phyloP scores from a whole-genome alignment of 2,113 vertebrate genomes.

The Ceuthmochares aereus region DNA sequence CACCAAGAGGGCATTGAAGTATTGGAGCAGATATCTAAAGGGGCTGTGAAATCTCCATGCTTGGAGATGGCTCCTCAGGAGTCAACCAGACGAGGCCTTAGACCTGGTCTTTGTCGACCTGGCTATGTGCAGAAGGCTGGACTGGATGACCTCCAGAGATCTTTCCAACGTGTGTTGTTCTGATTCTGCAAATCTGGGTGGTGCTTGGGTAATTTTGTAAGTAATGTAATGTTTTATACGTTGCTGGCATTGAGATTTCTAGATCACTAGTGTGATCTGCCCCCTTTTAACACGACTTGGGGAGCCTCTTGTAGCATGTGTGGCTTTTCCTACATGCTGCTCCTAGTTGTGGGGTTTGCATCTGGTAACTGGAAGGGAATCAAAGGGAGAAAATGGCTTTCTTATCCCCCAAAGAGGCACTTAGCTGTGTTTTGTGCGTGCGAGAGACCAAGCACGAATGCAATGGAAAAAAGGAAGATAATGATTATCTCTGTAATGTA shows the following conservation, averaged over 20 bases:
- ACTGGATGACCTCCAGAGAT: not conserved
- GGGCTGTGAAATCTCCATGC: not conserved
- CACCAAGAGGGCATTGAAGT: not conserved
- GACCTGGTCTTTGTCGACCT: not conserved
- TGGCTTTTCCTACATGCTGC: not conserved
- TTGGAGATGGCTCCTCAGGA: not conserved
- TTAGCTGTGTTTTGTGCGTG: not conserved
- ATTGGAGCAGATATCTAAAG: not conserved
- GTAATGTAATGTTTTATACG: not conserved
- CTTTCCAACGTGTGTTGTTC: not conserved
- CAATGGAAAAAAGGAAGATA: not conserved
- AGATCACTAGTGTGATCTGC: not conserved
- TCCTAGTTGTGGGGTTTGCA: not conserved
- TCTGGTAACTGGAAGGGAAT: not conserved
- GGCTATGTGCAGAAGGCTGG: not conserved
- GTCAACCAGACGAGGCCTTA: not conserved
- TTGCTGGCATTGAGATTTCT: not conserved
- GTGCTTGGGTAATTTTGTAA: not conserved
- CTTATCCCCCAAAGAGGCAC: not conserved
- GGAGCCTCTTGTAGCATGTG: fast-evolving
- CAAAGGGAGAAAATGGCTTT: not conserved
- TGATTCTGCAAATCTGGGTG: not conserved
- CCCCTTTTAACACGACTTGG: fast-evolving
- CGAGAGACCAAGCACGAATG: not conserved
- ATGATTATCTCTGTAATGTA: not conserved